Evolutionary conservation across 2,113 vertebrate genomes (phyloP).

Genomic region (Toxotes chatareus): DNA sequence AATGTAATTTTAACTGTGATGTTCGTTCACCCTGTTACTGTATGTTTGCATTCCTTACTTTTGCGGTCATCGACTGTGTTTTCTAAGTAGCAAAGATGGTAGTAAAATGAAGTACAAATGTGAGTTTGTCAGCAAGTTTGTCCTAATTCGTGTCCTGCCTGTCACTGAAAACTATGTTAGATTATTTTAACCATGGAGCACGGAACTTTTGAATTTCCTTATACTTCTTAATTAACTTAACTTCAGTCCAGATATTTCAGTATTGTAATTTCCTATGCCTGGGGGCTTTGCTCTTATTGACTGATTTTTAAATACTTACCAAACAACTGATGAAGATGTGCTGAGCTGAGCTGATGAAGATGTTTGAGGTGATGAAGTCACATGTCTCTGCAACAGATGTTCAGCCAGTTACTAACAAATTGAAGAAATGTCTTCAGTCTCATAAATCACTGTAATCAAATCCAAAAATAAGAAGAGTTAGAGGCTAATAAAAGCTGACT

Average conservation of each 20-base stretch:
- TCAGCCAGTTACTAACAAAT: slow-evolving; percentile 13
- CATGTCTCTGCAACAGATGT: not conserved
- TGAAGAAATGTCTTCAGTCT: slow-evolving; percentile 19
- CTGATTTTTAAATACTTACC: slow-evolving; percentile 15
- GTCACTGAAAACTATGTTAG: no score
- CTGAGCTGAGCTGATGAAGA: not conserved
- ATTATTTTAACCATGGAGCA: no score
- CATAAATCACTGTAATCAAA: slow-evolving; percentile 15
- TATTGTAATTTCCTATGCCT: not conserved
- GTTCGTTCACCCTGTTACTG: not conserved
- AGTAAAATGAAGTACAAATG: no score
- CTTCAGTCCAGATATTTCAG: not conserved
- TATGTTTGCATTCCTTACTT: no score
- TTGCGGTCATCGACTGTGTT: no score
- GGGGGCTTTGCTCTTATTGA: not conserved
- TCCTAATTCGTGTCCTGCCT: no score
- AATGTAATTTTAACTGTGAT: not conserved
- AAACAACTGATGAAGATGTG: slow-evolving; percentile 1
- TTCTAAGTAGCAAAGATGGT: no score
- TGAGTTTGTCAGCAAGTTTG: no score
- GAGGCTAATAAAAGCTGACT: not conserved
- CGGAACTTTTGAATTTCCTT: no score
- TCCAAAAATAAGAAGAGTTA: not conserved
- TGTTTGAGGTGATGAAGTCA: not conserved
- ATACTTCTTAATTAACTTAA: not conserved